Evolutionary conservation across 2,888 invertebrate species (phyloP).

Genomic region (Barypeithes pellucidus): DNA sequence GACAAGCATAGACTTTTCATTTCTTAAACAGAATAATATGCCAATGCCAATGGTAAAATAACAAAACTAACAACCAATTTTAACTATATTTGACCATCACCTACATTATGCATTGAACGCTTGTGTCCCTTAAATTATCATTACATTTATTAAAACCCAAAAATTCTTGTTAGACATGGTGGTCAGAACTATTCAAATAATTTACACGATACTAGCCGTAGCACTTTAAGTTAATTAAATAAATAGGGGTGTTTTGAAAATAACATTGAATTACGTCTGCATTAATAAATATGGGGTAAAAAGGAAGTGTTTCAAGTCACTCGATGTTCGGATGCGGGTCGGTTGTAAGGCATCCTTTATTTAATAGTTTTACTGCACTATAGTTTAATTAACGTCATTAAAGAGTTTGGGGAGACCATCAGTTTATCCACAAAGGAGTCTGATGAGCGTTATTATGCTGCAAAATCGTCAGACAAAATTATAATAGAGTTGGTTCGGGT

Average conservation of each 20-base stretch:
- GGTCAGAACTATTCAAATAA: constrained; percentile 35
- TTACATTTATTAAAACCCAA: background rate
- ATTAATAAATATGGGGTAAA: constrained; percentile 50
- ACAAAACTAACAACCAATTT: too few relatives aligned
- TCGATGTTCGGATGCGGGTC: constrained; percentile 48
- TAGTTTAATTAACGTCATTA: constrained; percentile 48
- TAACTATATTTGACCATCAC: too few relatives aligned
- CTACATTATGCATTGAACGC: too few relatives aligned
- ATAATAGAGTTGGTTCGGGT: too few relatives aligned
- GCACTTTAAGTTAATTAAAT: constrained; percentile 50
- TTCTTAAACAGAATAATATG: too few relatives aligned
- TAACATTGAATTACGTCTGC: constrained; percentile 41
- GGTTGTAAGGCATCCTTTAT: constrained; percentile 47
- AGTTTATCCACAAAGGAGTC: background rate
- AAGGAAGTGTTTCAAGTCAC: constrained; percentile 44
- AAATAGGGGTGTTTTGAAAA: constrained; percentile 55
- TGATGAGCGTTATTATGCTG: background rate
- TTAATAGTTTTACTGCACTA: constrained; percentile 44
- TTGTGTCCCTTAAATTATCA: background rate
- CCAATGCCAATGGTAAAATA: too few relatives aligned
- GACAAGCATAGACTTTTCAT: too few relatives aligned
- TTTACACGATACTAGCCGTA: constrained; percentile 22
- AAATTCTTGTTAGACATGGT: constrained; percentile 33
- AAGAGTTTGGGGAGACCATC: constrained; percentile 37
- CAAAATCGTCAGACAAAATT: too few relatives aligned